Conservation (phyloP, 2,797 vertebrate genomes). For the Triplophysa bombifrons region DNA sequence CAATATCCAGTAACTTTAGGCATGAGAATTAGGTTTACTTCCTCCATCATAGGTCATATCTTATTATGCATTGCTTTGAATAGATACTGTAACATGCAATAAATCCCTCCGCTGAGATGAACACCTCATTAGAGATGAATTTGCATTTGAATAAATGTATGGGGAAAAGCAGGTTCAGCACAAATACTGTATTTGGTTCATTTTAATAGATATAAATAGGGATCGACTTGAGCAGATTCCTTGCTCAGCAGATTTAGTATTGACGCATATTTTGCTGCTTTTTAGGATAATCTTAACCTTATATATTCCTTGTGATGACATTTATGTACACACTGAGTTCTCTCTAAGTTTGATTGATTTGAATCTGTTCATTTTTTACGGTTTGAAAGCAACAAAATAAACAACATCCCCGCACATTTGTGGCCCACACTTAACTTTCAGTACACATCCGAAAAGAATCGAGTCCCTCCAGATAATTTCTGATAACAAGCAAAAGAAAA, state of each 20-base stretch:
- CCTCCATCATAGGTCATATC: not conserved
- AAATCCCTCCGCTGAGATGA: constrained; percentile 1
- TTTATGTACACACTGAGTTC: too few species aligned
- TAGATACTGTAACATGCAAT: not conserved
- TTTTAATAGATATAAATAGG: not conserved
- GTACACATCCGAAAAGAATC: too few species aligned
- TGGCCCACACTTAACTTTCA: too few species aligned
- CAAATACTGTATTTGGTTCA: constrained; percentile 22
- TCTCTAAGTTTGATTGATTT: too few species aligned
- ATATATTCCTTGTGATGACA: not conserved
- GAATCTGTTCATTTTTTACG: too few species aligned
- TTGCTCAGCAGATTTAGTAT: not conserved
- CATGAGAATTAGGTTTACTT: not conserved
- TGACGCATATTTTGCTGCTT: not conserved
- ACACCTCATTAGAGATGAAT: not conserved
- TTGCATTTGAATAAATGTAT: constrained; percentile 4
- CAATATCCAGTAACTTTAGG: not conserved
- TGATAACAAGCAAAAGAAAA: too few species aligned
- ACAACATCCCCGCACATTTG: too few species aligned
- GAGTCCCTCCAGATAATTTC: too few species aligned
- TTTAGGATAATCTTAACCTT: not conserved
- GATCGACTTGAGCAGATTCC: not conserved
- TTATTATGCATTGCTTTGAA: not conserved
- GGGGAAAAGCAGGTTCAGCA: constrained; percentile 3
- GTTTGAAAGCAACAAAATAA: too few species aligned